Evolutionary conservation across 2,113 vertebrate species (phyloP).

Genomic region (Hepsetus odoe): DNA sequence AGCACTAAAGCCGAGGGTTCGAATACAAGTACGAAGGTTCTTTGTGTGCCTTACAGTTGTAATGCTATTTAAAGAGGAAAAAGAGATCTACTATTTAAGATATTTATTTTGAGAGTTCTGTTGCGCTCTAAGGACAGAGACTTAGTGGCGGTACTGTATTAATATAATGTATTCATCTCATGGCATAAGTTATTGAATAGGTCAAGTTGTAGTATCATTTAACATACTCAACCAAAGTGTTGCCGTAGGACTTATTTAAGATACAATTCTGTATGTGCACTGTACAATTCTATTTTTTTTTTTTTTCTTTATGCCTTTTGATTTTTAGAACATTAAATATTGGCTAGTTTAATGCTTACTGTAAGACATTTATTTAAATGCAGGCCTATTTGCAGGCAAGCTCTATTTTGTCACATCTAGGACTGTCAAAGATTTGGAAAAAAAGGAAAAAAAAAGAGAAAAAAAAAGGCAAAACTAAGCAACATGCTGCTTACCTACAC

Average conservation of each 20-base stretch:
- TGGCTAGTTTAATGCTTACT: conserved; percentile 80
- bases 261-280: conserved; percentile 91
- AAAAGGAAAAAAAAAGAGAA: conserved; percentile 45
- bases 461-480: conserved; percentile 62
- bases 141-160: conserved; percentile 98
- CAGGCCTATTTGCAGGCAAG: conserved; percentile 75
- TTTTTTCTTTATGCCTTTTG: conserved; percentile 71
- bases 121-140: conserved; percentile 91
- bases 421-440: conserved; percentile 59
- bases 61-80: conserved; percentile 89
- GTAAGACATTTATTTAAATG: conserved; percentile 76
- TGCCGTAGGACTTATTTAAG: conserved; percentile 96
- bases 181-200: conserved; percentile 99
- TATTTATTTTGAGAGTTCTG: conserved; percentile 99
- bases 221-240: conserved; percentile 96
- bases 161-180: conserved; percentile 99
- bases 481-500: conserved; percentile 92
- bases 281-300: conserved; percentile 83
- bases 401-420: conserved; percentile 78
- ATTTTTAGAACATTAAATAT: conserved; percentile 86
- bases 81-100: conserved; percentile 80
- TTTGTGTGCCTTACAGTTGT: conserved; percentile 96
- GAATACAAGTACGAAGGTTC: conserved; percentile 78
- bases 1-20: conserved; percentile 78
- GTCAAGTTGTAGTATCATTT: conserved; percentile 85